Evolutionary conservation across 2,797 vertebrate genomes (phyloP).

Genomic region (Melanotaenia parkinsoni): DNA sequence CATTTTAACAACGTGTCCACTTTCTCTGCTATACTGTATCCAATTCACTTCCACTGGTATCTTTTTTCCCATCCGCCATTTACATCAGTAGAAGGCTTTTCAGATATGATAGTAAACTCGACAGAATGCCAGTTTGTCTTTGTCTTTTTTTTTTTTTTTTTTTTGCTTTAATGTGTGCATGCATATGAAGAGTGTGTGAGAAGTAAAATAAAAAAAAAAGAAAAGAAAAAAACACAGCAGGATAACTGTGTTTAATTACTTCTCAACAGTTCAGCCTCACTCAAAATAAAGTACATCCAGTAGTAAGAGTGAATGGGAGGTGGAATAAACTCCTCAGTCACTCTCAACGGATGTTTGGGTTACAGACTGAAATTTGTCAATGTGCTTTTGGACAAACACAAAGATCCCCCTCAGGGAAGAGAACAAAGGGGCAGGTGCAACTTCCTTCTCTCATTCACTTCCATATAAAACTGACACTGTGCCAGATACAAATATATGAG

Average conservation of each 20-base stretch:
- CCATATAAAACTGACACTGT: conserved; percentile 70
- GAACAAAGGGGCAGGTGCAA: conserved; percentile 94
- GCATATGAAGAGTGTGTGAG: conserved; percentile 42
- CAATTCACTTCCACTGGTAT: conserved; percentile 92
- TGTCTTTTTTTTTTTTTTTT: conserved; percentile 17
- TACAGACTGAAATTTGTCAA: conserved; percentile 86
- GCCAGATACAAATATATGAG: conserved; percentile 65
- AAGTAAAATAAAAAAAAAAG: conserved; percentile 34
- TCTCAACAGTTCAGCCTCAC: conserved; percentile 49
- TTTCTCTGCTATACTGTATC: conserved; percentile 88
- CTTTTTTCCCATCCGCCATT: conserved; percentile 85
- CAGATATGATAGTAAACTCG: conserved; percentile 86
- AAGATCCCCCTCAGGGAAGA: conserved; percentile 84
- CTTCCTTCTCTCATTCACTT: conserved; percentile 88
- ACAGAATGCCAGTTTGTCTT: conserved; percentile 82
- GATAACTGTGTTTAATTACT: conserved; percentile 38
- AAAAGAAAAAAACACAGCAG: conserved; percentile 14
- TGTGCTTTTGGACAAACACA: conserved; percentile 89
- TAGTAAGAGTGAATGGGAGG: conserved; percentile 79
- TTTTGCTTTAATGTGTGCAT: conserved; percentile 47
- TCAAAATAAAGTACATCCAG: conserved; percentile 58
- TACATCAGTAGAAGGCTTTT: conserved; percentile 85
- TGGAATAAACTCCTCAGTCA: conserved; percentile 80
- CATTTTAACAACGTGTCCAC: conserved; percentile 90
- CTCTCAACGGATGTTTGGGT: conserved; percentile 84